A percentile compares a stretch with the other conserved stretches of the same genome.
Evolutionary conservation across 2,888 invertebrate genomes (phyloP).

Genomic region (Hemithea aestivaria): DNA sequence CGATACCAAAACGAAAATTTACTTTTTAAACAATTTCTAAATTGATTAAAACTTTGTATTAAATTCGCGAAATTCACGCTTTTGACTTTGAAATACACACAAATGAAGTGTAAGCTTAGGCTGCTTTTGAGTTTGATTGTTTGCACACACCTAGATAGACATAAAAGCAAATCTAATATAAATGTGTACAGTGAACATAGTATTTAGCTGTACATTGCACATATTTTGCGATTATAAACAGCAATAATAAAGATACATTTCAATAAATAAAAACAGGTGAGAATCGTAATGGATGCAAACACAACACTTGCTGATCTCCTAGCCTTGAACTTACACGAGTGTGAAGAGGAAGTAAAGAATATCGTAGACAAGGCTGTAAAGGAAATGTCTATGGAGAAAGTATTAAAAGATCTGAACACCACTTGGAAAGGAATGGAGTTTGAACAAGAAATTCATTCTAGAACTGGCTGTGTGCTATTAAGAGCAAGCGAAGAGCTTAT

Average conservation of each 20-base stretch:
- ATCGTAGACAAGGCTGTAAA: constrained; percentile 99
- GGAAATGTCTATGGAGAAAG: constrained; percentile 99
- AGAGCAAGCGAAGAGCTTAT: constrained; percentile 97
- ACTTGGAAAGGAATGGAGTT: constrained; percentile 98
- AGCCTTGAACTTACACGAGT: constrained; percentile 95
- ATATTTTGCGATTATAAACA: background rate
- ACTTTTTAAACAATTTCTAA: no score
- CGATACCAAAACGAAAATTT: no score
- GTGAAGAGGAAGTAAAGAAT: constrained; percentile 97
- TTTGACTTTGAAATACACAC: no score
- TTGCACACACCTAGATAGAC: no score
- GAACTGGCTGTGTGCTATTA: constrained; percentile 92
- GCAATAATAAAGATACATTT: constrained; percentile 4
- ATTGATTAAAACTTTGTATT: no score
- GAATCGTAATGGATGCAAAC: constrained; percentile 95
- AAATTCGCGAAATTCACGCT: no score
- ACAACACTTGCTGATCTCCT: constrained; percentile 95
- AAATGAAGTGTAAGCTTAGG: no score
- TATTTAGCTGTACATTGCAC: no score
- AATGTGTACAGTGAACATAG: no score
- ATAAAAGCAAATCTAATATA: no score
- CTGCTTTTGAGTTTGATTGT: no score
- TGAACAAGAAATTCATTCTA: constrained; percentile 90
- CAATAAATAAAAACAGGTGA: constrained; percentile 80
- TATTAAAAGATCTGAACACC: constrained; percentile 90